Base-by-base conservation (phyloP, 35 echinoderm and acorn worm genomes). In the Apostichopus japonicus region DNA sequence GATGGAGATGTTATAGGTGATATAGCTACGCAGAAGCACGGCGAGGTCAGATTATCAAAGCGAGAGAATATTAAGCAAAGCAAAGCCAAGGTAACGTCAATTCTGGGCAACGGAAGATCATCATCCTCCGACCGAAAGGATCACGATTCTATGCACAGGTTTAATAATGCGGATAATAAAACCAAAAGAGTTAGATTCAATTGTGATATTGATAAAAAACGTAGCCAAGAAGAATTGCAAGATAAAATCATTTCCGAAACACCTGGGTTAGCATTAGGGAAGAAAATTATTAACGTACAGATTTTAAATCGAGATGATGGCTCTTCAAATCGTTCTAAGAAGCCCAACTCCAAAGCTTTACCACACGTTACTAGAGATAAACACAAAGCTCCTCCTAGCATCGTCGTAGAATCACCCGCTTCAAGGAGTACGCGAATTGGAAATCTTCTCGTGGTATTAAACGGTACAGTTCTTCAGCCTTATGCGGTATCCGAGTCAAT, bases 391-490 rank as follows among this genome's bases (percentile, higher is more conserved):
- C 17, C 15, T 24, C 81, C 81, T 57, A 84, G 23, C 19, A 84
- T 84, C 57, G 81, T 84, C 6, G 57, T 84, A 84, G 81, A 84
- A 58, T 53, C 81, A 21, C 55, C 4, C 0, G 81, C 61, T 10
- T 84, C 81, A 56, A 51, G 17, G 56, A 5, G 6, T 55, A 57
- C 4, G 23, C 53, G 81, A 57, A n/a, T 4, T 58, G 17, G 16
- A 57, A 17, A 84, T 19, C 81, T 23, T 84, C 81, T 84, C 1
- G 81, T 84, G 5, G 81, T 84, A 7, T 21, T 84, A 57, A 84
- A 84, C 57, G 81, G 81, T 13, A 84, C 81, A 22, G 81, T 84
- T 55, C 56, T 84, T 57, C 17, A 84, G 23, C 81, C 81, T 21
- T 57, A 23, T 24, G 81, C 81, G 6, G 10, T 84, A 84, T 22